These are phyloP conservation scores for Paraescarpia echinospica DNA, from an alignment of 1,140 invertebrate species.

Conservation along the genomic window DNA sequence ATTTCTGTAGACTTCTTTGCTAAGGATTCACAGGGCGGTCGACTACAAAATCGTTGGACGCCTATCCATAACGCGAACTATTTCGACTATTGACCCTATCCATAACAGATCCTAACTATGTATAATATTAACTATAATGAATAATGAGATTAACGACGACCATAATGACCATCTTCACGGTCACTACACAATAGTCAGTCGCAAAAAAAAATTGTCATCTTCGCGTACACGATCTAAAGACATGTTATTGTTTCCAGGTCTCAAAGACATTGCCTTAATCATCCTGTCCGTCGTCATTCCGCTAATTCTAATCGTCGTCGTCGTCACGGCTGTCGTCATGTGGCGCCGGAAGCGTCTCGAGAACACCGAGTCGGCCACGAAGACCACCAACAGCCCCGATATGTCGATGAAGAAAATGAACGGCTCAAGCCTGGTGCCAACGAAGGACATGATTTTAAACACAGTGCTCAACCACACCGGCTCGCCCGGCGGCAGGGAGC, in stretches of 20 bases:
- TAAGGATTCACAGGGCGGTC: too few species aligned
- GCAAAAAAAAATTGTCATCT: background rate
- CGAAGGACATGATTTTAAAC: background rate
- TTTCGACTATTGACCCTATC: background rate
- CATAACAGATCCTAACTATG: background rate
- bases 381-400: background rate
- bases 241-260: background rate
- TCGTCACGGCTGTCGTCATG: constrained; percentile 1
- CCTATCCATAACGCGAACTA: too few species aligned
- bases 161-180: background rate
- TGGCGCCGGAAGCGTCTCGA: background rate
- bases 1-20: too few species aligned
- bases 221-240: background rate
- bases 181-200: background rate
- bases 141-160: background rate
- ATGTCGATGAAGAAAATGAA: background rate
- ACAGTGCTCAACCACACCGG: background rate
- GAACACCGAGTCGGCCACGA: background rate
- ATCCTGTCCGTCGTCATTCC: background rate
- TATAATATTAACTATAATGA: too few species aligned
- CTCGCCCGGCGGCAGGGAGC: background rate
- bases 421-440: background rate
- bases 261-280: background rate
- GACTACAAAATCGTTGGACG: too few species aligned
- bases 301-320: background rate